Evolutionary conservation across 2,888 invertebrate species (phyloP), one percentile per base, ranked within the genome.

Genomic region (Ennomos fuscantarius): DNA sequence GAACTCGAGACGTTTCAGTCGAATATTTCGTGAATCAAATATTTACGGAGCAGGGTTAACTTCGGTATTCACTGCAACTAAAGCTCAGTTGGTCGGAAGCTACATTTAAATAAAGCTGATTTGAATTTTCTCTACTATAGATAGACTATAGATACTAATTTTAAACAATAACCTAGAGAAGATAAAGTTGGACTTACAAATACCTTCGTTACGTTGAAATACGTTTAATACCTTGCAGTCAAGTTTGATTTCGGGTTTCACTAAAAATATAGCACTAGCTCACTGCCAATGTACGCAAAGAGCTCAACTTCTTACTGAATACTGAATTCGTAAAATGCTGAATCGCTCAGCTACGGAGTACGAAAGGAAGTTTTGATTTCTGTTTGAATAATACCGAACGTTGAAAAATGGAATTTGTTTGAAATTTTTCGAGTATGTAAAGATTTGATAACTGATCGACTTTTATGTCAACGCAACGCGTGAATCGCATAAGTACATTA

Each of bases 351-450:
- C 76, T 74, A 76, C 67, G 62, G 60, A 75, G 66, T 71, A 71
- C 62, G 69, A 79, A 78, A 81, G 87, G 88, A 89, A 85, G 89
- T 87, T 87, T 81, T 82, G 79, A 81, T 77, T 76, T 74, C 70
- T 79, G 81, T 81, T 81, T 81, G 79, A 77, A 81, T 84, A 85
- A 82, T 77, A 81, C 68, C 60, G 63, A 63, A 63, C 69, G 67
- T 65, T 61, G 61, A 70, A 74, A 72, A 62, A 69, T 73, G 73
- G 70, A 70, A 74, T 78, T 76, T 73, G 70, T 73, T 72, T 72
- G 66, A 68, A 55, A 63, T 69, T 70, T 72, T 66, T 68, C 60
- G 52, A 60, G 49, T 42, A 60, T 54, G 54, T 49, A 36, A 46
- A 48, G 46, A 60, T 59, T 66, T 54, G 44, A 33, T 50, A 44